Evolutionary conservation across 2,797 vertebrate species (phyloP).

Genomic region (Sebastes paucispinis): DNA sequence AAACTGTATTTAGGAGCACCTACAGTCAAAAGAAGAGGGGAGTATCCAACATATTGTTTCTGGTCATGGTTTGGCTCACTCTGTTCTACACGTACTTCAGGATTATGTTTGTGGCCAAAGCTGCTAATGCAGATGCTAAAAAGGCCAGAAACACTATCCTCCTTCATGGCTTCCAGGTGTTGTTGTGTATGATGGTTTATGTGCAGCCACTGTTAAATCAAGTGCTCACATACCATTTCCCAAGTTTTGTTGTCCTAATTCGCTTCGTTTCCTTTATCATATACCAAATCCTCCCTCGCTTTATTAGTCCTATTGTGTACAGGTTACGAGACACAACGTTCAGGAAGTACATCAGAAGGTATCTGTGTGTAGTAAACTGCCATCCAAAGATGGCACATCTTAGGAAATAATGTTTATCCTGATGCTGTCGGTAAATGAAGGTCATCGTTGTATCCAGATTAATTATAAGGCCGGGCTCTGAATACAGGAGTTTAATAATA

Average conservation of each 20-base stretch:
- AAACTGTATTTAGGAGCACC: conserved; percentile 43
- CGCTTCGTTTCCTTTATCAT: conserved; percentile 1
- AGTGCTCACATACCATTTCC: neutral
- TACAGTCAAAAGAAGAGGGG: conserved; percentile 47
- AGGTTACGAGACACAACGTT: conserved; percentile 47
- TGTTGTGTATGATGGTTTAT: conserved; percentile 40
- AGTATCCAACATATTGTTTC: conserved; percentile 36
- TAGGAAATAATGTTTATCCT: neutral
- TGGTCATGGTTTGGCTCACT: conserved; percentile 62
- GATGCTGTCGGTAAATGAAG: neutral
- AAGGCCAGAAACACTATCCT: conserved; percentile 69
- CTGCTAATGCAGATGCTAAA: conserved; percentile 28
- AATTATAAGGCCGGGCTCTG: no score
- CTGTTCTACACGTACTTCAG: conserved; percentile 72
- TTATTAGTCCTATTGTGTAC: conserved; percentile 42
- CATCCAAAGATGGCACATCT: neutral
- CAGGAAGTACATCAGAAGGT: conserved; percentile 27
- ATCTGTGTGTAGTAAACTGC: neutral
- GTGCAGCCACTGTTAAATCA: conserved; percentile 6
- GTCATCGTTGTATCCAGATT: no score
- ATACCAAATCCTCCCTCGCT: conserved; percentile 43
- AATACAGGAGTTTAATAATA: no score
- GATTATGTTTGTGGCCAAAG: conserved; percentile 58
- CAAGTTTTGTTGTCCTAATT: neutral
- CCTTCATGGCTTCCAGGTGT: conserved; percentile 53